phyloP scores from a whole-genome alignment of 23 tunicate genomes.

The Halocynthia roretzi region DNA sequence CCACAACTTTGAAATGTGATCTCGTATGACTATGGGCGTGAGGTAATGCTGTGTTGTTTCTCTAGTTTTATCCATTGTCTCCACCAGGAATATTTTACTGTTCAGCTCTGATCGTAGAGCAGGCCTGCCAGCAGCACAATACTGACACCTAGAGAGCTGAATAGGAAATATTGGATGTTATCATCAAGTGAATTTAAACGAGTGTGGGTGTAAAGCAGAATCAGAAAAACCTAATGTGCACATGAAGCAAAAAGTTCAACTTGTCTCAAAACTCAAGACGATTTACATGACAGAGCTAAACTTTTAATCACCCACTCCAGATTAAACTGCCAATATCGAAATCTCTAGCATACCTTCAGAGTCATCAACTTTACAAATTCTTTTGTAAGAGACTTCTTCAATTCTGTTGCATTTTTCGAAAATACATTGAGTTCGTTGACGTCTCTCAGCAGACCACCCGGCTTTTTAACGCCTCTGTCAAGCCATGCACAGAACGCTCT shows the following conservation, averaged over 20 bases:
- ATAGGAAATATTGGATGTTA: not conserved
- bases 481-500: not conserved
- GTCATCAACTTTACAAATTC: not conserved
- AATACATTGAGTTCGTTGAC: not conserved
- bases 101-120: constrained; percentile 24
- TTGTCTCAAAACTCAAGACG: too few species aligned
- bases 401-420: constrained; percentile 11
- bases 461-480: not conserved
- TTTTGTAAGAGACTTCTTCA: not conserved
- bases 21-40: constrained; percentile 40
- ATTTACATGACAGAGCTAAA: not conserved
- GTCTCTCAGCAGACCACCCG: too few species aligned
- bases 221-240: too few species aligned
- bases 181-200: too few species aligned
- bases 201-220: too few species aligned
- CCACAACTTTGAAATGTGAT: constrained; percentile 59
- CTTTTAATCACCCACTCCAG: not conserved
- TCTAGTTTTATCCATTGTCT: constrained; percentile 12
- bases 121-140: not conserved
- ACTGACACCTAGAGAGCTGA: constrained; percentile 6
- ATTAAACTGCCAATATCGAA: not conserved
- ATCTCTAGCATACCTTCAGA: not conserved
- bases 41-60: constrained; percentile 45
- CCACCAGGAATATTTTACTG: constrained; percentile 31
- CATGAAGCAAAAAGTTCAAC: too few species aligned